These are phyloP conservation scores for Mya arenaria DNA, from an alignment of 1,140 invertebrate species.

Conservation along the genomic window DNA sequence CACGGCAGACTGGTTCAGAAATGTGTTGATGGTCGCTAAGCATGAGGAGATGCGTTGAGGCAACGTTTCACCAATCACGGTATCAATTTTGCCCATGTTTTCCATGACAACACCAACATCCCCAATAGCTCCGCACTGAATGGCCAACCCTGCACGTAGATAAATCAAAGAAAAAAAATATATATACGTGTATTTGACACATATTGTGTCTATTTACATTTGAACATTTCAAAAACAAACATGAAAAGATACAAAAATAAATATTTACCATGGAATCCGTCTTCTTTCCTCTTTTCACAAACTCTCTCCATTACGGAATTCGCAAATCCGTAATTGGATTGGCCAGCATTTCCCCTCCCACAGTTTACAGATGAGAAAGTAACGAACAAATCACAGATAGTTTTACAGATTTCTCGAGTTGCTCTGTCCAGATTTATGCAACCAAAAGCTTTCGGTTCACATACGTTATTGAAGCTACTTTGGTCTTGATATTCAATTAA, in stretches of 20 bases:
- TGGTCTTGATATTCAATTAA: slow-evolving; percentile 93
- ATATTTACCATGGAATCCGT: slow-evolving; percentile 88
- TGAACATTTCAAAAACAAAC: no score
- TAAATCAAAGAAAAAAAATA: no score
- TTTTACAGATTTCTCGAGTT: slow-evolving; percentile 86
- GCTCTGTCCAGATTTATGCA: slow-evolving; percentile 89
- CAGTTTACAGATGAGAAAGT: slow-evolving; percentile 97
- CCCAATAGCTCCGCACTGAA: slow-evolving; percentile 99
- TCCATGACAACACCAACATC: slow-evolving; percentile 96
- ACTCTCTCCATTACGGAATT: slow-evolving; percentile 98
- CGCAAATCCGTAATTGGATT: slow-evolving; percentile 97
- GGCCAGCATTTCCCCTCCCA: slow-evolving; percentile 96
- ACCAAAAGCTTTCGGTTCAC: slow-evolving; percentile 84
- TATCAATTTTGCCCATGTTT: slow-evolving; percentile 93
- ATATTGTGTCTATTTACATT: no score
- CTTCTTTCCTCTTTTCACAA: slow-evolving; percentile 90
- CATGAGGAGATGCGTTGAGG: slow-evolving; percentile 96
- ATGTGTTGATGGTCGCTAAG: slow-evolving; percentile 91
- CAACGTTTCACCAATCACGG: slow-evolving; percentile 93
- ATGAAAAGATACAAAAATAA: no score
- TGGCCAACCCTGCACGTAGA: slow-evolving; percentile 85
- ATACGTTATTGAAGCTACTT: slow-evolving; percentile 88
- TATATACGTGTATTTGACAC: no score
- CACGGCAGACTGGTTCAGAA: slow-evolving; percentile 92
- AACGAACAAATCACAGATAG: slow-evolving; percentile 90